Conservation (phyloP, 1,140 invertebrate species). For the Drosophila tani region DNA sequence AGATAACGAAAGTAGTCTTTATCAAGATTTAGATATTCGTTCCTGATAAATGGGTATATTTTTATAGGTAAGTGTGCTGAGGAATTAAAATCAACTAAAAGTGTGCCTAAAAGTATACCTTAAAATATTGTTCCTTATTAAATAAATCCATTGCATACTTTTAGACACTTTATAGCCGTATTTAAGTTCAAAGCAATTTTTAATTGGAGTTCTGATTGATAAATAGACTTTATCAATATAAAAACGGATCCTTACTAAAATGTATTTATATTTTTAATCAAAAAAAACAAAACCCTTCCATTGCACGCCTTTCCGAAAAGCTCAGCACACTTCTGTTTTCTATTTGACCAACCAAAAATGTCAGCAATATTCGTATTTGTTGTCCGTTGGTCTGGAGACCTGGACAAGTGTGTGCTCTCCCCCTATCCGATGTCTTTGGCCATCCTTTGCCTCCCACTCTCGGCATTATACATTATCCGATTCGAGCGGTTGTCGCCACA, state of each 20-base stretch:
- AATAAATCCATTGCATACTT: neutral
- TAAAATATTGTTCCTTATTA: neutral
- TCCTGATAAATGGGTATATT: neutral
- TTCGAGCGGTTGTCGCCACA: constrained; percentile 15
- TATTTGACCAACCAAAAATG: constrained; percentile 46
- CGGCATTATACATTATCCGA: constrained; percentile 8
- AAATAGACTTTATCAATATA: neutral
- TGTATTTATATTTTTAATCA: too few relatives aligned
- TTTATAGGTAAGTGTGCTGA: neutral
- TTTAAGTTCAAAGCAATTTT: neutral
- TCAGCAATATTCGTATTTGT: constrained; percentile 50
- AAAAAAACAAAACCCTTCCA: constrained; percentile 3
- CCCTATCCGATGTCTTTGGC: neutral
- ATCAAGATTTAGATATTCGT: neutral
- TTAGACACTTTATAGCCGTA: too few relatives aligned
- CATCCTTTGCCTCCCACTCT: neutral
- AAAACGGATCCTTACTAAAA: neutral
- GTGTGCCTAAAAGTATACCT: neutral
- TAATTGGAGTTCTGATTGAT: neutral
- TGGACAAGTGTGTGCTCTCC: constrained; percentile 23
- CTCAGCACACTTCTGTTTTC: constrained; percentile 26
- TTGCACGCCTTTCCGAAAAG: constrained; percentile 32
- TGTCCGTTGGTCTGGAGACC: constrained; percentile 24
- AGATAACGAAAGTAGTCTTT: neutral
- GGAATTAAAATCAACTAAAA: neutral